These are phyloP conservation scores for Thelaira solivaga DNA, from an alignment of 2,888 invertebrate genomes.

Conservation along the genomic window DNA sequence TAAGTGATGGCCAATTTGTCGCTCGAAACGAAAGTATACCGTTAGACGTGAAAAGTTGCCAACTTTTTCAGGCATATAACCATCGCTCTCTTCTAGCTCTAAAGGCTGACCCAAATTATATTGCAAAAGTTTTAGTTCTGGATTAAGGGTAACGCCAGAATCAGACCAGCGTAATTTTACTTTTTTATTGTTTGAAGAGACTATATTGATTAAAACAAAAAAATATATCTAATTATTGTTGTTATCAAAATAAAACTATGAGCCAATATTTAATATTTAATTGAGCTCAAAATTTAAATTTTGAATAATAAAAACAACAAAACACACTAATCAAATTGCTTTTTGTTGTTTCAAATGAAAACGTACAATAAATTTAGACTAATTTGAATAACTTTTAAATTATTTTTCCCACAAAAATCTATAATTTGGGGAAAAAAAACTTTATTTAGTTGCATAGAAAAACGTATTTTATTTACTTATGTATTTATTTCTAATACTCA, in stretches of 20 bases:
- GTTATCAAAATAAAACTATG: no score
- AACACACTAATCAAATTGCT: no score
- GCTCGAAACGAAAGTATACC: constrained; percentile 87
- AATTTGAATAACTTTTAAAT: no score
- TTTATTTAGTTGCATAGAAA: no score
- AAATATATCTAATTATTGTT: neutral
- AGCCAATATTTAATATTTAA: no score
- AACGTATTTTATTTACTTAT: no score
- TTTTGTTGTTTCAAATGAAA: no score
- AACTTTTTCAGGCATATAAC: constrained; percentile 86
- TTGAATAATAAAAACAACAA: no score
- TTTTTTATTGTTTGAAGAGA: constrained; percentile 88
- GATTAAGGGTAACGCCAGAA: constrained; percentile 86
- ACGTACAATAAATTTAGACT: no score
- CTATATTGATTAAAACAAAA: constrained; percentile 74
- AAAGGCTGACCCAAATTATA: constrained; percentile 87
- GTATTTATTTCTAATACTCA: neutral
- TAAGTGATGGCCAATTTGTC: constrained; percentile 89
- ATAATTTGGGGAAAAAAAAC: no score
- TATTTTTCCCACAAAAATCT: no score
- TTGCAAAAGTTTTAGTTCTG: constrained; percentile 87
- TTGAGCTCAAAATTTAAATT: no score
- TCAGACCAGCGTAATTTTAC: constrained; percentile 86
- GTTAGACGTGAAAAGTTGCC: constrained; percentile 89
- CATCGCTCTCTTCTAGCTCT: constrained; percentile 84